Conservation (phyloP, 1,140 invertebrate genomes). For the Aporrectodea caliginosa region DNA sequence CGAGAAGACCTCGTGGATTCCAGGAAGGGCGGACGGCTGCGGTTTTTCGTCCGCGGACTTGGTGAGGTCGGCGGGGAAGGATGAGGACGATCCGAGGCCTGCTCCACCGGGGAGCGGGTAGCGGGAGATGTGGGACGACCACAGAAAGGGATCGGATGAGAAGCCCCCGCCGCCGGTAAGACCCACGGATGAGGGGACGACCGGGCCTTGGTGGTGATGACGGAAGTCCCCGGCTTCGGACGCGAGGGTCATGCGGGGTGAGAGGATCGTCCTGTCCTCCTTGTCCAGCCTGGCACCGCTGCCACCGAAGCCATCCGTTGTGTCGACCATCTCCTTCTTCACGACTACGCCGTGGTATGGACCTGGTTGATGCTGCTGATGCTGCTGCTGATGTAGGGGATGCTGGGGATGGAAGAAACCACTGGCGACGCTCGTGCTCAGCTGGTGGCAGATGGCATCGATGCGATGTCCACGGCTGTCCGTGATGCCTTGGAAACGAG, state of each 20-base stretch:
- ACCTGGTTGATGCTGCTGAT: not conserved
- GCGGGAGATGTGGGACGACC: not conserved
- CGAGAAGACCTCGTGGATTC: slow-evolving; percentile 34
- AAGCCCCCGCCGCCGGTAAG: not conserved
- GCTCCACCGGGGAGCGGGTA: not conserved
- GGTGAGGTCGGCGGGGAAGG: not conserved
- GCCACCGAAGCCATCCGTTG: not conserved
- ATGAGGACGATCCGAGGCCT: not conserved
- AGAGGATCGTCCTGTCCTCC: not conserved
- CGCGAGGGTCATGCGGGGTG: not conserved
- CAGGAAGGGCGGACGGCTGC: slow-evolving; percentile 20
- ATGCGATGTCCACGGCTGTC: slow-evolving; percentile 17
- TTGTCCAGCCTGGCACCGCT: too few relatives aligned
- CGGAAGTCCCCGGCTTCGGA: not conserved
- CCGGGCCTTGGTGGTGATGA: not conserved
- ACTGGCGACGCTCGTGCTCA: slow-evolving; percentile 5
- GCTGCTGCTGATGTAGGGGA: not conserved
- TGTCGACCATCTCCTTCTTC: slow-evolving; percentile 11
- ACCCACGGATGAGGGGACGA: not conserved
- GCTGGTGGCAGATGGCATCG: slow-evolving; percentile 24
- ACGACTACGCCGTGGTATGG: slow-evolving; percentile 17
- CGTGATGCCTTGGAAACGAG: not conserved
- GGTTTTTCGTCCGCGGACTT: not conserved
- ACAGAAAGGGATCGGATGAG: not conserved
- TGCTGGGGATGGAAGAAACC: not conserved